Conservation (phyloP, 2,888 invertebrate genomes). For the Agrenia bidenticulata region DNA sequence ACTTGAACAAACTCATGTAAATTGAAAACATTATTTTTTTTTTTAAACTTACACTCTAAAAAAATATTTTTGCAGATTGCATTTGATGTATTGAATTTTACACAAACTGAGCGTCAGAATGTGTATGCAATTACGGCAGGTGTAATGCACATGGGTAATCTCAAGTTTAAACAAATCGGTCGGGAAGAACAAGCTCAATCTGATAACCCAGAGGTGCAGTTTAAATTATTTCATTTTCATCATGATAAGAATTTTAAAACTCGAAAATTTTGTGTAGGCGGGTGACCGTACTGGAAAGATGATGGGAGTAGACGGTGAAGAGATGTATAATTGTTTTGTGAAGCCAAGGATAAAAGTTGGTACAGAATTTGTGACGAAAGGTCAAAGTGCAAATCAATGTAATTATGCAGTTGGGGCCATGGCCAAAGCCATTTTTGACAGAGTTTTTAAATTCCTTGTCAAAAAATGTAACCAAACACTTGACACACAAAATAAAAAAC, state of each 20-base stretch:
- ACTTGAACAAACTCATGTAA: slow-evolving; percentile 77
- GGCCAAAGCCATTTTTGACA: slow-evolving; percentile 95
- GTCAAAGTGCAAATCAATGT: slow-evolving; percentile 91
- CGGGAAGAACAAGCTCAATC: slow-evolving; percentile 84
- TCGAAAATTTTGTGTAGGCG: slow-evolving; percentile 65
- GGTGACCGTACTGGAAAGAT: slow-evolving; percentile 91
- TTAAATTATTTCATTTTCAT: no score
- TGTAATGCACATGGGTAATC: slow-evolving; percentile 47
- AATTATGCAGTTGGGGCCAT: slow-evolving; percentile 91
- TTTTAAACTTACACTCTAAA: background rate
- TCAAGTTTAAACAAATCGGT: slow-evolving; percentile 88
- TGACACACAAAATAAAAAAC: slow-evolving; percentile 97
- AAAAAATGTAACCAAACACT: slow-evolving; percentile 99
- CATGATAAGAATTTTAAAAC: slow-evolving; percentile 1
- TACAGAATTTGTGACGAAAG: slow-evolving; percentile 98
- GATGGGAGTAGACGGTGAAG: slow-evolving; percentile 81
- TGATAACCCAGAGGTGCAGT: slow-evolving; percentile 25
- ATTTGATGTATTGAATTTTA: slow-evolving; percentile 46
- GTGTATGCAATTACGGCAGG: slow-evolving; percentile 46
- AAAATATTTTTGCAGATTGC: slow-evolving; percentile 33
- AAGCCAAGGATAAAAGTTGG: slow-evolving; percentile 99
- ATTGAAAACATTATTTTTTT: slow-evolving; percentile 55
- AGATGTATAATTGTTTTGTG: slow-evolving; percentile 89
- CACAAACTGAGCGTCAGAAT: slow-evolving; percentile 30
- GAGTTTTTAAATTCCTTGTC: slow-evolving; percentile 97